Base-by-base conservation (phyloP, 1,140 invertebrate species). In the Conopomorpha cramerella region DNA sequence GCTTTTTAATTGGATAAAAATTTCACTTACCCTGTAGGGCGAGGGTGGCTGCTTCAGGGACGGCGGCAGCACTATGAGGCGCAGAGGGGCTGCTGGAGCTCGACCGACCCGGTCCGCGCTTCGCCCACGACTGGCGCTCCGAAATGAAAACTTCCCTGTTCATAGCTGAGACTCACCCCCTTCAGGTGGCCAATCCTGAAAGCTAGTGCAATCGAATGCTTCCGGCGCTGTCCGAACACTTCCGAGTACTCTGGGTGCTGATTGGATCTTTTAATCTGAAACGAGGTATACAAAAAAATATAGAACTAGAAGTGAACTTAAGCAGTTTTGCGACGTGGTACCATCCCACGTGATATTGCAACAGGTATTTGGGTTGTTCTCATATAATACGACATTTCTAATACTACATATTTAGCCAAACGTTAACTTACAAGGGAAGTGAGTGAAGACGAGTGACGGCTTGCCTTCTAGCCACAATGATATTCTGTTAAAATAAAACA, bases 231-330 rank as follows among this genome's bases (percentile, higher is more conserved):
- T 26, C 53, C 70, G 70, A 59, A 32, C 26, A 32, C 36, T 26
- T 12, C 55, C 63, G 68, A 66, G 34, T 31, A 41, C 40, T 38
- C 47, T 45, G 67, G 66, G 67, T 66, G 67, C 61, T 57, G 62
- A 71, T 72, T 70, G 65, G 61, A 63, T 70, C 65, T 70, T 71
- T 71, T 76, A 76, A 72, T 76, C 65, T 76, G 60, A 67, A 72
- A 71, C 58, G 63, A 72, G 66, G 70, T 63, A 68, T 63, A 63
- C 54, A 68, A 67, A 72, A 72, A 68, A 56, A 68, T 67, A 63
- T 63, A 51, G 57, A 56, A 58, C 53, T 58, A 53, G 59, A 55
- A 66, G 62, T n/a, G n/a, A n/a, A n/a, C n/a, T n/a, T n/a, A n/a
- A n/a, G n/a, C n/a, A n/a, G n/a, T n/a, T n/a, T n/a, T n/a, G n/a